Base-by-base conservation (phyloP, 2,113 vertebrate species). In the Xenopus borealis region DNA sequence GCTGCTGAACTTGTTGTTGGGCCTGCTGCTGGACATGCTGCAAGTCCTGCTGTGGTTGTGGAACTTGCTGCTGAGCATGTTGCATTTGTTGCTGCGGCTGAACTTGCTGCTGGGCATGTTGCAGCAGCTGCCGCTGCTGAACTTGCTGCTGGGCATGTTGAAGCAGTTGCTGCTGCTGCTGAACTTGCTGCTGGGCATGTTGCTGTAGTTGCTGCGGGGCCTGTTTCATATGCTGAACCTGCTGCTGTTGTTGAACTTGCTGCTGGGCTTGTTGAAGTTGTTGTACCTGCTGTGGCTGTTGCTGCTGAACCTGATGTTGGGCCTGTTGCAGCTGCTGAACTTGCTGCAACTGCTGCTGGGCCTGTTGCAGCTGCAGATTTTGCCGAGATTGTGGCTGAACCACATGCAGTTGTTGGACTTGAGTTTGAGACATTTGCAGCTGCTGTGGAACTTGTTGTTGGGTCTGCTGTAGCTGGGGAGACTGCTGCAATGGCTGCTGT, bases 171-270 rank as follows among this genome's bases (percentile, higher is more conserved):
- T 45, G 52, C 20, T 62, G 62, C 18, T 72, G 71, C 13, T 71
- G 74, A n/a, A 14, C 46, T 52, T 89, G 72, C 20, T 86, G 82
- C 67, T 91, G 91, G 6, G 69, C 72, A 64, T 88, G 69, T 13
- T 88, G 66, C 13, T n/a, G 18, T n/a, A 64, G 33, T 27, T 27
- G 89, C 40, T 85, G 88, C 46, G n/a, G n/a, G n/a, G n/a, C n/a
- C n/a, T 83, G 67, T 27, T 47, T 12, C 7, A 53, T 72, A 18
- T 86, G 82, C 66, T 91, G 91, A 6, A 68, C 72, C 66, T 88
- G 69, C 17, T 88, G 66, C 8, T 11, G 18, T 18, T 71, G 89
- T 13, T 55, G 53, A 16, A 18, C 17, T 16, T 67, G 64, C 55
- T 72, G 68, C 7, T 45, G 44, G 8, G 16, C 45, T 8, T 27